Conservation (phyloP, 1,140 invertebrate species). For the Anadara kagoshimensis region DNA sequence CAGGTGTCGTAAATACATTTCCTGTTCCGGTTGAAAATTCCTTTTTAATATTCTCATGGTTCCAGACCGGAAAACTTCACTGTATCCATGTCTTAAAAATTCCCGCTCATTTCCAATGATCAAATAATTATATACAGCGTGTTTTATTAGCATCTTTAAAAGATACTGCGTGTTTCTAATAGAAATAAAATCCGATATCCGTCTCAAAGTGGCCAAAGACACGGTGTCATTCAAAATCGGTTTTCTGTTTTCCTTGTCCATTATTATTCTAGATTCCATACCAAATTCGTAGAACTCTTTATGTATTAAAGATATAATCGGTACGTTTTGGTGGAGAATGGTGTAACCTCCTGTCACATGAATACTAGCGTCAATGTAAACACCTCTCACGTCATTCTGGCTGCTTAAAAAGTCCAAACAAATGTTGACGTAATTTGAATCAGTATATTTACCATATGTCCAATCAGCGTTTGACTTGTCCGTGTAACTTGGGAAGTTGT, state of each 20-base stretch:
- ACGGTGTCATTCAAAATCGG: slow-evolving; percentile 9
- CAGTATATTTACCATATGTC: slow-evolving; percentile 44
- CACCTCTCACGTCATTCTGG: slow-evolving; percentile 62
- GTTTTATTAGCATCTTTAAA: slow-evolving; percentile 52
- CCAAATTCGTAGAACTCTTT: slow-evolving; percentile 64
- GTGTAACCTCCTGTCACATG: slow-evolving; percentile 62
- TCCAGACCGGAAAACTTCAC: not conserved
- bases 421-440: slow-evolving; percentile 55
- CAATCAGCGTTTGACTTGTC: slow-evolving; percentile 43
- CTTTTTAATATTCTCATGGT: not conserved
- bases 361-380: slow-evolving; percentile 60
- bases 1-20: too few species aligned
- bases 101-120: slow-evolving; percentile 13
- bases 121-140: slow-evolving; percentile 64
- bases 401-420: slow-evolving; percentile 60
- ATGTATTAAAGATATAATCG: slow-evolving; percentile 56
- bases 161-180: slow-evolving; percentile 55
- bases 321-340: slow-evolving; percentile 60
- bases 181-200: slow-evolving; percentile 60
- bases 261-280: not conserved
- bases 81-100: not conserved
- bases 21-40: not conserved
- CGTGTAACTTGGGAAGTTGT: slow-evolving; percentile 29
- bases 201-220: slow-evolving; percentile 39
- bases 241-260: not conserved